Conservation (phyloP, 1,140 invertebrate species). For the Metaphire vulgaris region DNA sequence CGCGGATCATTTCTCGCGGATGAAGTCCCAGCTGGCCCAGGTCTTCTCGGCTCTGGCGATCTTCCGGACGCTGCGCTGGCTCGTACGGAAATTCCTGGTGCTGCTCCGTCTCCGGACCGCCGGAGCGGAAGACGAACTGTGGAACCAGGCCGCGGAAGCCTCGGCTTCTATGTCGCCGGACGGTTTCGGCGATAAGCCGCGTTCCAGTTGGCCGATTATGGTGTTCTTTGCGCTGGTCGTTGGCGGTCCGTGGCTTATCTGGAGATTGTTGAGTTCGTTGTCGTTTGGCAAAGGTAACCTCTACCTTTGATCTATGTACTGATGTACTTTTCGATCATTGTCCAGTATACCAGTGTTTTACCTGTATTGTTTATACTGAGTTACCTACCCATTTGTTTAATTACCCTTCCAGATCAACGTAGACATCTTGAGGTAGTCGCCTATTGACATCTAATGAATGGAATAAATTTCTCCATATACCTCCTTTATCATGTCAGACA, state of each 20-base stretch:
- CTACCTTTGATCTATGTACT: slow-evolving; percentile 50
- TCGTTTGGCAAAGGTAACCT: slow-evolving; percentile 55
- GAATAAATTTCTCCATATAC: no score
- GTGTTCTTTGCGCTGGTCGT: slow-evolving; percentile 79
- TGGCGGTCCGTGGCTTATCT: slow-evolving; percentile 83
- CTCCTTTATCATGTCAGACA: no score
- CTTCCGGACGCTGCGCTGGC: slow-evolving; percentile 69
- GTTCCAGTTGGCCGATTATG: slow-evolving; percentile 58
- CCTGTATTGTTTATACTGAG: background rate
- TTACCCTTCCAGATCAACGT: no score
- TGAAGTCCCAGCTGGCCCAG: slow-evolving; percentile 65
- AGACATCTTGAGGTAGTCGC: no score
- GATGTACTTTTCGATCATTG: background rate
- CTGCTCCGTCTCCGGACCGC: slow-evolving; percentile 56
- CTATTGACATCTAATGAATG: no score
- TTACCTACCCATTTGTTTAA: background rate
- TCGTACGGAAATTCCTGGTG: slow-evolving; percentile 67
- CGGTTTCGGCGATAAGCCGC: slow-evolving; percentile 25
- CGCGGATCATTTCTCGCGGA: slow-evolving; percentile 81
- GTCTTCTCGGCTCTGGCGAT: slow-evolving; percentile 76
- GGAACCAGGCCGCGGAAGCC: slow-evolving; percentile 40
- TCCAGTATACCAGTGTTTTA: background rate
- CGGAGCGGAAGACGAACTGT: slow-evolving; percentile 45
- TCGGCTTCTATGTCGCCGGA: background rate
- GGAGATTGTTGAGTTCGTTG: slow-evolving; percentile 67